These are phyloP conservation scores for Solenopsis fugax DNA, from an alignment of 1,140 invertebrate genomes.

Conservation along the genomic window DNA sequence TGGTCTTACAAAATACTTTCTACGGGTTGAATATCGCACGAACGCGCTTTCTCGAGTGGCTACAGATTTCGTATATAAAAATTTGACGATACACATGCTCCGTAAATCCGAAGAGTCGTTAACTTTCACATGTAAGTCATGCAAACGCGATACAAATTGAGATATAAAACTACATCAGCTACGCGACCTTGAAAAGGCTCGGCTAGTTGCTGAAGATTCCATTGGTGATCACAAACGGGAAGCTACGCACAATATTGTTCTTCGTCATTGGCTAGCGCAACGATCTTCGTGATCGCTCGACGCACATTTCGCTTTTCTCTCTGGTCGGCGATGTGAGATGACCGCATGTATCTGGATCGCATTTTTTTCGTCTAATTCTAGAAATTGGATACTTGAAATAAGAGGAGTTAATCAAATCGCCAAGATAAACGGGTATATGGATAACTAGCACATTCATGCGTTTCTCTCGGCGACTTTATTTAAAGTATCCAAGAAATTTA, in stretches of 20 bases:
- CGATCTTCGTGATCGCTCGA: conserved; percentile 17
- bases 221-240: conserved; percentile 58
- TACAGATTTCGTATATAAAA: conserved; percentile 33
- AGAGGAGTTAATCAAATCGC: background rate
- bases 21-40: conserved; percentile 41
- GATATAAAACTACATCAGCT: conserved; percentile 66
- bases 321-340: conserved; percentile 25
- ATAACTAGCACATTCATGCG: background rate
- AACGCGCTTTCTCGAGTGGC: conserved; percentile 39
- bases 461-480: background rate
- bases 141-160: conserved; percentile 55
- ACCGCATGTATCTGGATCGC: background rate
- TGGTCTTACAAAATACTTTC: conserved; percentile 71
- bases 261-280: conserved; percentile 24
- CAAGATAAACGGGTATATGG: background rate
- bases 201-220: conserved; percentile 60
- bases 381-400: conserved; percentile 18
- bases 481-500: conserved; percentile 8
- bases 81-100: conserved; percentile 35
- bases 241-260: conserved; percentile 34
- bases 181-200: conserved; percentile 20
- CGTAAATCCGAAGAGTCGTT: conserved; percentile 8
- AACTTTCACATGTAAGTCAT: conserved; percentile 27
- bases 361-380: conserved; percentile 12
- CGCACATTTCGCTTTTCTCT: conserved; percentile 13